These are phyloP conservation scores for Penaeus japonicus DNA, from an alignment of 1,140 invertebrate species.

Conservation along the genomic window DNA sequence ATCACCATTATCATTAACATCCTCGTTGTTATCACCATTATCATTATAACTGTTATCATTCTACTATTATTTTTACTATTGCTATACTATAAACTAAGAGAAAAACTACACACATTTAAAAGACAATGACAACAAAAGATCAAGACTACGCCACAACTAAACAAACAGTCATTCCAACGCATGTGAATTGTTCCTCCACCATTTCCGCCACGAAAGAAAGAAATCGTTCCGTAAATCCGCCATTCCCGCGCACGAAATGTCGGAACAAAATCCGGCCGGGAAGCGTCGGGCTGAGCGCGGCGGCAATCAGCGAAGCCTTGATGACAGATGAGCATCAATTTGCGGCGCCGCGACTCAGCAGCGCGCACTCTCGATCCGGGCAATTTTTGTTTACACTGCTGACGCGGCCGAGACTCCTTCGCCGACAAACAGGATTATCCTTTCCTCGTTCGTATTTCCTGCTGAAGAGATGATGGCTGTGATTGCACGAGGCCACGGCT, in stretches of 20 bases:
- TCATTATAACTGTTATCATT: too few relatives aligned
- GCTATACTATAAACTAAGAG: too few relatives aligned
- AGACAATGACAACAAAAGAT: too few relatives aligned
- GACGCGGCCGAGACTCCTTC: not conserved
- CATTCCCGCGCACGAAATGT: not conserved
- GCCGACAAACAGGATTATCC: not conserved
- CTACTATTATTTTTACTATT: too few relatives aligned
- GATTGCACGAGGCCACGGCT: not conserved
- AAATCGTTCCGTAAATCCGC: too few relatives aligned
- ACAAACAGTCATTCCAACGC: too few relatives aligned
- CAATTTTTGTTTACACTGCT: constrained; percentile 51
- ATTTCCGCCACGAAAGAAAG: not conserved
- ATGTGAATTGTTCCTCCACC: too few relatives aligned
- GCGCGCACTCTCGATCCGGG: constrained; percentile 9
- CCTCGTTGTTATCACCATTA: too few relatives aligned
- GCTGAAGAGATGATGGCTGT: not conserved
- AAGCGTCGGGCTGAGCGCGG: not conserved
- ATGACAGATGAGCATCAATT: constrained; percentile 52
- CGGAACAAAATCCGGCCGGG: not conserved
- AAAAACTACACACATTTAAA: too few relatives aligned
- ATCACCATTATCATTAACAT: too few relatives aligned
- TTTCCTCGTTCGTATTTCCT: constrained; percentile 33
- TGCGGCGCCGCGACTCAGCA: constrained; percentile 29
- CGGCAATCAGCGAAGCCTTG: constrained; percentile 30
- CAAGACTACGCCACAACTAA: too few relatives aligned